Percentiles rank a stretch among this genome's conserved stretches.
These are phyloP conservation scores for Otolemur crassicaudatus DNA, from an alignment of 2,797 vertebrate species.

Conservation along the genomic window DNA sequence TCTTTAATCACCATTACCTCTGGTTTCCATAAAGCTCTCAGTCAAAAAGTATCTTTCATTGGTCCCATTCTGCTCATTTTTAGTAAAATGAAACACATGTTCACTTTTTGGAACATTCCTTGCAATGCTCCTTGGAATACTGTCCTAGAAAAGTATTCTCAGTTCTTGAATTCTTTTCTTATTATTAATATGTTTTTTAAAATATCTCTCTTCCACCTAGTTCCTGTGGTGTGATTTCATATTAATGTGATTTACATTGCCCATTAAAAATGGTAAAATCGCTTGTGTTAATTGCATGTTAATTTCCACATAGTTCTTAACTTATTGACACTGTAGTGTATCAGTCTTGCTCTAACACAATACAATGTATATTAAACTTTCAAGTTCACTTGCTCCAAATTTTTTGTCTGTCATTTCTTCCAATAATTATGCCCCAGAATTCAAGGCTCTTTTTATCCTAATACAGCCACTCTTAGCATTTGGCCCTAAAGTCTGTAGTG, in stretches of 20 bases:
- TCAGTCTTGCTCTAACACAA: background rate
- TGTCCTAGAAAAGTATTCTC: background rate
- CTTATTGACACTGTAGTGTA: background rate
- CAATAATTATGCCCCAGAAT: background rate
- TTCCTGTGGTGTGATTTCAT: background rate
- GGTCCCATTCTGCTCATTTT: background rate
- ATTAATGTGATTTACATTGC: background rate
- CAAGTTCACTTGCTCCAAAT: background rate
- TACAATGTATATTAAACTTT: background rate
- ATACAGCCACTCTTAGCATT: background rate
- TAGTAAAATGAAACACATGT: background rate
- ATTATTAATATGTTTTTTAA: background rate
- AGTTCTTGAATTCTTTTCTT: background rate
- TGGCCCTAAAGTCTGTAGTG: fast-evolving
- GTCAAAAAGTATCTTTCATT: too few relatives aligned
- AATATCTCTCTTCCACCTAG: background rate
- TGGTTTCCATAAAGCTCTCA: background rate
- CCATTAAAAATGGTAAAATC: background rate
- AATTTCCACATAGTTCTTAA: too few relatives aligned
- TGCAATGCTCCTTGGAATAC: background rate
- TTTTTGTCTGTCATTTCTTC: background rate
- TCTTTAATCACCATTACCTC: background rate
- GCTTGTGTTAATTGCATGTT: background rate
- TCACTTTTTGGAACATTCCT: background rate
- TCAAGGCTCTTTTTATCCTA: background rate